Conservation (phyloP, 2,888 invertebrate genomes). For the Oegoconia quadripuncta region DNA sequence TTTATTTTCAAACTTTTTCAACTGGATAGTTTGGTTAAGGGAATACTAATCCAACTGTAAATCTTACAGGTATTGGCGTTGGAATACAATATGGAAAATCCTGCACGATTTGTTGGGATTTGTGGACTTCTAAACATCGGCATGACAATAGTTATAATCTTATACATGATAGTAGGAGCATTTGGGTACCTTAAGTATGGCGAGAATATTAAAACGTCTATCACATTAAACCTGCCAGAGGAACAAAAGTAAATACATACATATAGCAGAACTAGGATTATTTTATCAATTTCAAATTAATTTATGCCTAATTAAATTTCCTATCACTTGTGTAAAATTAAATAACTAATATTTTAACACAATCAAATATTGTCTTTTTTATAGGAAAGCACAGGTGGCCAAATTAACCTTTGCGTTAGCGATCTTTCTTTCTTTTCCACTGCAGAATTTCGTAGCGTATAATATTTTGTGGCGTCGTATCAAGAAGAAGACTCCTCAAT, state of each 20-base stretch:
- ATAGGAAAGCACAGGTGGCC: conserved; percentile 82
- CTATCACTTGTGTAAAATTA: neutral
- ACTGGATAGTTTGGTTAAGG: neutral
- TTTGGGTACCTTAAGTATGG: conserved; percentile 94
- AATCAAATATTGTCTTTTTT: conserved; percentile 12
- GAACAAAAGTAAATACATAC: conserved; percentile 74
- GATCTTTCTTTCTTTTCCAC: conserved; percentile 89
- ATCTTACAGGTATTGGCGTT: conserved; percentile 87
- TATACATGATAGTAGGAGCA: conserved; percentile 90
- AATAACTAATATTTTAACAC: neutral
- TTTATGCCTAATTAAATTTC: neutral
- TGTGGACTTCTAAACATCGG: conserved; percentile 89
- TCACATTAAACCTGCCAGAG: conserved; percentile 89
- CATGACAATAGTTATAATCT: conserved; percentile 85
- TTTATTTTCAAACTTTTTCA: neutral
- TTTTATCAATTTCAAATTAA: neutral
- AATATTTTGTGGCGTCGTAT: conserved; percentile 83
- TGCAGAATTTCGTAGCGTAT: conserved; percentile 94
- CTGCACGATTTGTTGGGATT: conserved; percentile 85
- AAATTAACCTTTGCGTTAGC: conserved; percentile 82
- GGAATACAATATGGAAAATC: conserved; percentile 95
- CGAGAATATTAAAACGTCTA: conserved; percentile 82
- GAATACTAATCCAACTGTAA: neutral
- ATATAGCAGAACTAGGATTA: neutral
- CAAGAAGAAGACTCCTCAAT: conserved; percentile 29